Evolutionary conservation across 2,113 vertebrate species (phyloP).

Genomic region (Siniperca knerii): DNA sequence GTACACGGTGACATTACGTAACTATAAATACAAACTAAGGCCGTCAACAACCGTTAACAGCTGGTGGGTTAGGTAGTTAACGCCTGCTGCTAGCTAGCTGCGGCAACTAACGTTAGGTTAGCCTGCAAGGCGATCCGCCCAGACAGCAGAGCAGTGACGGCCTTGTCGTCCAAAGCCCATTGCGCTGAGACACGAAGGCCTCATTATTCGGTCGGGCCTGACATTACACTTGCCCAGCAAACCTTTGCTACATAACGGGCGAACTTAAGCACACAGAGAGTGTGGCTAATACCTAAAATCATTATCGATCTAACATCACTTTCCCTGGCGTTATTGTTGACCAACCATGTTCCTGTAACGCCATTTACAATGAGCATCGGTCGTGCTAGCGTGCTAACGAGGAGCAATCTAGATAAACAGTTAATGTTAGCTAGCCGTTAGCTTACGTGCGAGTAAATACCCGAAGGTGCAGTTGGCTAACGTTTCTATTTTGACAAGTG

Average conservation of each 20-base stretch:
- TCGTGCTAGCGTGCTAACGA: conserved; percentile 60
- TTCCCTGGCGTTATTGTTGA: conserved; percentile 18
- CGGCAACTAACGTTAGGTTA: conserved; percentile 57
- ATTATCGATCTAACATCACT: background rate
- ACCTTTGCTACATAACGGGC: background rate
- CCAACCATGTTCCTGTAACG: conserved; percentile 21
- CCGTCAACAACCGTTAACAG: conserved; percentile 50
- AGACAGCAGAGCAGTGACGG: conserved; percentile 68
- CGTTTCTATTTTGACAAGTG: conserved; percentile 50
- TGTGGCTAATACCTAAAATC: background rate
- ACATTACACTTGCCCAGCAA: conserved; percentile 33
- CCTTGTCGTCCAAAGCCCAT: conserved; percentile 71
- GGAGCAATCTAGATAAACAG: conserved; percentile 49
- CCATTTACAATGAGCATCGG: conserved; percentile 45
- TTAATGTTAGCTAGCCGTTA: conserved; percentile 60
- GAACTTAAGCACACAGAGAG: background rate
- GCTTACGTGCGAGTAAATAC: conserved; percentile 51
- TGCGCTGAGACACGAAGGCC: conserved; percentile 70
- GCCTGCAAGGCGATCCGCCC: conserved; percentile 77
- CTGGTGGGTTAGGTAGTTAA: conserved; percentile 64
- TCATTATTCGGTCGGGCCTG: conserved; percentile 67
- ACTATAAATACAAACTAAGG: conserved; percentile 21
- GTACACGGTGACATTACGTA: conserved; percentile 17
- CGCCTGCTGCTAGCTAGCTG: conserved; percentile 55
- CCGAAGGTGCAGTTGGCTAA: conserved; percentile 29